Evolutionary conservation across 2,113 vertebrate species (phyloP), one percentile per base, ranked within the genome.

Genomic region (Austrofundulus limnaeus): DNA sequence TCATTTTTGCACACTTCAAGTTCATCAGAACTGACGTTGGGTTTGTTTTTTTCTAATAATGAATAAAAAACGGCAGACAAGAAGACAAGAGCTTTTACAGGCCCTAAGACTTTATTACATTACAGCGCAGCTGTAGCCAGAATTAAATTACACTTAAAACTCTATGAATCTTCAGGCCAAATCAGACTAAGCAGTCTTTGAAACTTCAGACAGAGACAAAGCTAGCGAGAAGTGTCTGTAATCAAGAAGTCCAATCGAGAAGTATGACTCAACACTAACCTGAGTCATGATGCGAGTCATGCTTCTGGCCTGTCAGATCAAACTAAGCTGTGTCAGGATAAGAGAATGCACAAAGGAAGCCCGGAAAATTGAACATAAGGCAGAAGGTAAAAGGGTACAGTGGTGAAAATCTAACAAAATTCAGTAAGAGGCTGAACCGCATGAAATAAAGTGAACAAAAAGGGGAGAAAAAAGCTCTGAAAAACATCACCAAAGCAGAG

Each of bases 201-300:
- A 41, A 14, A 41, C 13, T 2, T 2, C 16, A 11, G 37, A 38
- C 4, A 41, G 39, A 41, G 13, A 41, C 17, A 51, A 51, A 25
- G n/a, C 28, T 24, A 31, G 16, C 25, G 28, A 6, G 21, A 16
- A 49, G 14, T 37, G 58, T 19, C 46, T 49, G 34, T 53, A n/a
- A 43, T 65, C 51, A 34, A 20, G 1, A n/a, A 45, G 50, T 66
- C 37, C 19, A 56, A 46, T 59, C 28, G 39, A 47, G 31, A 46
- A 57, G 10, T 61, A 72, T 56, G 69, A 81, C 53, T 72, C 54
- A 73, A 63, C 52, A 57, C 61, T 57, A 55, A 59, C 39, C 45
- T 41, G 46, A 41, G 66, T 8, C 3, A 2, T 6, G n/a, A 5
- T 59, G 23, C 52, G 46, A 41, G 66, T 8, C 3, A 2, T 6